phyloP scores from a whole-genome alignment of 2,888 invertebrate species.

The Pyralis farinalis region DNA sequence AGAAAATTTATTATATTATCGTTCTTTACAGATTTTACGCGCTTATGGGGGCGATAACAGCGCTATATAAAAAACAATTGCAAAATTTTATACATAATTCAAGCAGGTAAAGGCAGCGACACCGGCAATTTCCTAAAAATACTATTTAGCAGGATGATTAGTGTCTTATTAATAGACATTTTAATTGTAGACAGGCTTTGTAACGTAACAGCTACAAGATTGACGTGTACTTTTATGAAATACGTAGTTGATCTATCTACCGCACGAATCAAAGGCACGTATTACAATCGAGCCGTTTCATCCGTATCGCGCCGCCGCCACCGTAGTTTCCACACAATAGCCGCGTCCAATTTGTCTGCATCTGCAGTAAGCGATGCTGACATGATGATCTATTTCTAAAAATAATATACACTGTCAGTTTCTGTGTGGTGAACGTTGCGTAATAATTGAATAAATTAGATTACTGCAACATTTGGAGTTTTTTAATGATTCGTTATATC shows the following conservation, averaged over 20 bases:
- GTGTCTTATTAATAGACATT: no score
- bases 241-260: neutral
- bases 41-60: no score
- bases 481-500: no score
- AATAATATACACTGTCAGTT: conserved; percentile 3
- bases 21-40: no score
- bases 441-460: neutral
- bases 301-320: neutral
- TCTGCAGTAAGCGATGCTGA: conserved; percentile 9
- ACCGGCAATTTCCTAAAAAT: no score
- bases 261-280: conserved; percentile 3
- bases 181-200: no score
- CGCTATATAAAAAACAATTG: no score
- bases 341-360: conserved; percentile 11
- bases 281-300: conserved; percentile 4
- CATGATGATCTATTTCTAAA: conserved; percentile 10
- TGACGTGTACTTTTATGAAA: neutral
- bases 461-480: no score
- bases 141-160: no score
- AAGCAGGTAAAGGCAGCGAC: no score
- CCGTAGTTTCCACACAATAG: conserved; percentile 15
- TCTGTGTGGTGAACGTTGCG: neutral
- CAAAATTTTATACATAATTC: no score
- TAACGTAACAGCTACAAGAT: neutral
- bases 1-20: no score